Base-by-base conservation (phyloP, 2,113 vertebrate genomes). In the Elachura formosa region DNA sequence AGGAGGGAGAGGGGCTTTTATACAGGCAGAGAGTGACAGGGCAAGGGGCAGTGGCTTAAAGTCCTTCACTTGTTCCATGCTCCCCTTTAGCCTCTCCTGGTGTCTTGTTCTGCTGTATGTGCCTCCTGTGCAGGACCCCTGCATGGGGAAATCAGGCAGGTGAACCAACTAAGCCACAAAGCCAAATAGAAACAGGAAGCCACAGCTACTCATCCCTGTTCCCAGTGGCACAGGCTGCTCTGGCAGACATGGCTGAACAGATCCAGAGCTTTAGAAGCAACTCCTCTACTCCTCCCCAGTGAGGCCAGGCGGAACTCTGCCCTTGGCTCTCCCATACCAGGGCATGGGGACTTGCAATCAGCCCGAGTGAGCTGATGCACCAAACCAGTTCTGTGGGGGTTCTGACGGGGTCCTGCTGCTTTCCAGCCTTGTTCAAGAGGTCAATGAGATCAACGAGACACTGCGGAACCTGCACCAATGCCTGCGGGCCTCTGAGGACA, bases 401-500 rank as follows among this genome's bases (percentile, higher is more conserved):
- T 9, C 48, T 93, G 29, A 93, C 0, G 12, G 6, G 33, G 8
- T 28, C 51, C 93, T 41, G 19, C n/a, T 79, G 9, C 33, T 55
- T 19, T 55, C 19, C 96, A 99, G 99, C 87, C 98, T 99, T 7
- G 98, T 99, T 36, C 97, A 93, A 0, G 99, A 99, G 86, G 99
- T 99, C 15, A 96, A 98, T 4, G 98, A 99, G 94, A 98, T 99
- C 2, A 98, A 99, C 21, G 98, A 98, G 71, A 99, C 98, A 3
- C 98, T 99, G 80, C 98, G 98, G 24, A 98, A 92, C 69, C 97
- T 99, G 40, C 98, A 98, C 92, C 98, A 98, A 95, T 97, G 98
- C 89, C 97, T 99, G 94, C 96, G 98, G 43, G 98, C 99, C 1
- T 98, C 98, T 0, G 98, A 99, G 96, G 98, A 98, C 95, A 97